Percentiles rank a stretch among this genome's conserved stretches.
phyloP scores from a whole-genome alignment of 2,888 invertebrate species.

The Diachrysia chrysitis region DNA sequence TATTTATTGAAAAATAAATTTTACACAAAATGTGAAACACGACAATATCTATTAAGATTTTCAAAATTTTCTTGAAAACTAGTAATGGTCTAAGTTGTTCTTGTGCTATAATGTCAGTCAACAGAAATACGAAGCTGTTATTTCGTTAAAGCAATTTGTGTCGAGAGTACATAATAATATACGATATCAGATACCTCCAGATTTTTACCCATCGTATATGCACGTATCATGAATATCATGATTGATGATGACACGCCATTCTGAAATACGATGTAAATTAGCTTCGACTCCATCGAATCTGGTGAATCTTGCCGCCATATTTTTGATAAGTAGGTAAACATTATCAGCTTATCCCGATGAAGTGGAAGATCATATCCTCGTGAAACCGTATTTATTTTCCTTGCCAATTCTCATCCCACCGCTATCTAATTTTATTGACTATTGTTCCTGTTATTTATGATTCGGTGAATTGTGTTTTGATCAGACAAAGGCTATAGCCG shows the following conservation, averaged over 20 bases:
- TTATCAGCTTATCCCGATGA: conserved; percentile 69
- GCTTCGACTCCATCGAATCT: conserved; percentile 27
- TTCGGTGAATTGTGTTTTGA: conserved; percentile 82
- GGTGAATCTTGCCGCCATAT: conserved; percentile 37
- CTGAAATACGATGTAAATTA: conserved; percentile 50
- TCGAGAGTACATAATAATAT: too few species aligned
- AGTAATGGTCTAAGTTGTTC: too few species aligned
- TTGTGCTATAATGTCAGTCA: neutral
- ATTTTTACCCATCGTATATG: neutral
- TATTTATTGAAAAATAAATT: too few species aligned
- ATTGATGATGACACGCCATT: conserved; percentile 52
- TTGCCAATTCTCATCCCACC: conserved; percentile 76
- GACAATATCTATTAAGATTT: too few species aligned
- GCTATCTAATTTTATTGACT: conserved; percentile 85
- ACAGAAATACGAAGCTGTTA: neutral
- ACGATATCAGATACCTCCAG: conserved; percentile 1
- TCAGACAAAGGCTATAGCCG: conserved; percentile 80
- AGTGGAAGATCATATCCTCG: conserved; percentile 70
- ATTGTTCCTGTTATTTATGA: conserved; percentile 87
- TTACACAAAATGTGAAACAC: too few species aligned
- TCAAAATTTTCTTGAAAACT: too few species aligned
- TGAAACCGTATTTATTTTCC: conserved; percentile 76
- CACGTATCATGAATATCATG: conserved; percentile 27
- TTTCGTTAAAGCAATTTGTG: conserved; percentile 2
- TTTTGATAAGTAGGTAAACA: conserved; percentile 62